Conservation (phyloP, 1,140 invertebrate species). For the Drosophila rufa region DNA sequence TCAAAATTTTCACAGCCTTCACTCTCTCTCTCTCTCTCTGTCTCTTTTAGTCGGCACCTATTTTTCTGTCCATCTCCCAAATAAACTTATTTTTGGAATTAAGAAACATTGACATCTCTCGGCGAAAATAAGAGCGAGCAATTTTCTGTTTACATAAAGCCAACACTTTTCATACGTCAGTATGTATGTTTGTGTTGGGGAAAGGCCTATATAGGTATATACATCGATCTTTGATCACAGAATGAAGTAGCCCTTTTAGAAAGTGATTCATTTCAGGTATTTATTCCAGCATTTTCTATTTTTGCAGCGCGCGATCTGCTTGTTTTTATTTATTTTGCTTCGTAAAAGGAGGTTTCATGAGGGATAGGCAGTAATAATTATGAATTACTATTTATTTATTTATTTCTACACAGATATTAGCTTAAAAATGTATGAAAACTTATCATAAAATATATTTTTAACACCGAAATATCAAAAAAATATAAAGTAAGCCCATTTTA, state of each 20-base stretch:
- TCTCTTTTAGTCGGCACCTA: conserved; percentile 41
- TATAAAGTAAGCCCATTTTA: not conserved
- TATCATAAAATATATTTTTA: not conserved
- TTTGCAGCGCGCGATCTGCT: conserved; percentile 1
- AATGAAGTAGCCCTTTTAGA: conserved; percentile 33
- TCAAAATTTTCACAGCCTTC: conserved; percentile 60
- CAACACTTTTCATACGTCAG: conserved; percentile 47
- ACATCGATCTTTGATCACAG: conserved; percentile 9
- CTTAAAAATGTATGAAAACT: not conserved
- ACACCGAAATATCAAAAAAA: not conserved
- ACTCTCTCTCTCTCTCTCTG: conserved; percentile 42
- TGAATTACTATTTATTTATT: not conserved
- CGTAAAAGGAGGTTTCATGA: too few relatives aligned
- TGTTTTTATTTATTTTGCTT: not conserved
- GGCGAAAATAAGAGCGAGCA: conserved; percentile 60
- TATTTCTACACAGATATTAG: not conserved
- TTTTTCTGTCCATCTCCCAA: conserved; percentile 53
- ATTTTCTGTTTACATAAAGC: conserved; percentile 63
- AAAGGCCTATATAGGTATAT: conserved; percentile 29
- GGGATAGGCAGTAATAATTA: too few relatives aligned
- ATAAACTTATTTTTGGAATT: conserved; percentile 85
- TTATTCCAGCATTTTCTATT: conserved; percentile 25
- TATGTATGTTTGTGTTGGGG: conserved; percentile 17
- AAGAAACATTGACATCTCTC: conserved; percentile 75
- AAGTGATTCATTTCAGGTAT: conserved; percentile 32